Conservation (phyloP, 1,140 invertebrate genomes). For the Drosophila ficusphila region DNA sequence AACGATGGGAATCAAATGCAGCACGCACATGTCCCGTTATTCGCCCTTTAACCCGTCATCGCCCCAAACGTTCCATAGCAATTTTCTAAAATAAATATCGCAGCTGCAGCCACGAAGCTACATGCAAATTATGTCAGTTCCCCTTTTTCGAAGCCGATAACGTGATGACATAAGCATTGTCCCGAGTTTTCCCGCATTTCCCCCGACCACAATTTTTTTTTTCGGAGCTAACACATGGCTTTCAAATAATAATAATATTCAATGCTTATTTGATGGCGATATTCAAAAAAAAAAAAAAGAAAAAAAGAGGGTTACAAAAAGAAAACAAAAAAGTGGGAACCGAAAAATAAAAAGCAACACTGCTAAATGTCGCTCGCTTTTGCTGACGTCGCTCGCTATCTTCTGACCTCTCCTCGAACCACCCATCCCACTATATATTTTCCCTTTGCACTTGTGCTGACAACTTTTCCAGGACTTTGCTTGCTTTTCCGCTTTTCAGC, state of each 20-base stretch:
- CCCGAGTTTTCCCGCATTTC: conserved; percentile 16
- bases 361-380: conserved; percentile 61
- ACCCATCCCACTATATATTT: conserved; percentile 2
- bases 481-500: conserved; percentile 32
- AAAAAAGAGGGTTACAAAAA: not conserved
- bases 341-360: conserved; percentile 42
- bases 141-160: conserved; percentile 53
- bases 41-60: conserved; percentile 10
- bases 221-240: conserved; percentile 53
- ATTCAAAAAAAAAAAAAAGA: conserved; percentile 41
- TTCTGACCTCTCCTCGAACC: not conserved
- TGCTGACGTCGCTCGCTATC: conserved; percentile 53
- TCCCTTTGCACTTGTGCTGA: conserved; percentile 41
- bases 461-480: conserved; percentile 47
- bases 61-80: conserved; percentile 39
- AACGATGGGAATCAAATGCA: conserved; percentile 35
- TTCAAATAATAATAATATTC: conserved; percentile 77
- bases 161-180: conserved; percentile 73
- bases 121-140: conserved; percentile 77
- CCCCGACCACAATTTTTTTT: not conserved
- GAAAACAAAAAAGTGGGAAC: conserved; percentile 12
- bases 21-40: conserved; percentile 47
- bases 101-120: conserved; percentile 44
- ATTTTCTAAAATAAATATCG: conserved; percentile 74
- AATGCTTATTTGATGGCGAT: conserved; percentile 77